Base-by-base conservation (phyloP, 2,113 vertebrate species). In the human region DNA sequence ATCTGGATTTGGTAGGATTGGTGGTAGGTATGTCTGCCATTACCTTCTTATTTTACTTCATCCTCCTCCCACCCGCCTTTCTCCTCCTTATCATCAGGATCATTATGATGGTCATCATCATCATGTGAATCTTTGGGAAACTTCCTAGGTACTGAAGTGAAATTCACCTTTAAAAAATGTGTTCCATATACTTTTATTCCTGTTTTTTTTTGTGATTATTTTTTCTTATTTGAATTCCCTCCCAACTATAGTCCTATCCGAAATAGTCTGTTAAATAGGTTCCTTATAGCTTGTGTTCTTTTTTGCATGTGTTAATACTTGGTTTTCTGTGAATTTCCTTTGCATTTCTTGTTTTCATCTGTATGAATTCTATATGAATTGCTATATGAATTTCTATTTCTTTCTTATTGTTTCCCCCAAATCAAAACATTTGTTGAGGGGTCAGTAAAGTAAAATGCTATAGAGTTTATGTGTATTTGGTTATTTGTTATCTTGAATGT, bases 291-390 rank as follows among this genome's bases (percentile, higher is more conserved):
- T 78, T 83, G 4, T 90, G 3, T 73, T 8, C 45, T 90, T 45
- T 52, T 11, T 38, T 48, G 2, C 20, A 23, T 5, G 8, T 82
- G 17, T 48, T 78, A 83, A 59, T 91, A 72, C 25, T 84, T 91
- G 25, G 6, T 82, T 92, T 97, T 61, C 16, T 3, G 18, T 50
- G 8, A 76, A 73, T 93, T 93, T 95, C 6, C 23, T 90, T 80
- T 92, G 4, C 27, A 55, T 82, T 86, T 32, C 23, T 90, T 96
- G 4, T 90, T 98, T 96, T 88, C 3, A 35, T 89, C 32, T 83
- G 23, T 32, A 43, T 20, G 35, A 89, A 84, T 91, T 90, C 8
- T 73, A 6, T 75, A 32, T 75, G 43, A 43, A 68, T 50, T 10
- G 50, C 18, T n/a, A 17, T 86, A 48, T 81, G 43, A 35, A 64